Evolutionary conservation across 2,888 invertebrate species (phyloP).

Genomic region (Xylophagus ater): DNA sequence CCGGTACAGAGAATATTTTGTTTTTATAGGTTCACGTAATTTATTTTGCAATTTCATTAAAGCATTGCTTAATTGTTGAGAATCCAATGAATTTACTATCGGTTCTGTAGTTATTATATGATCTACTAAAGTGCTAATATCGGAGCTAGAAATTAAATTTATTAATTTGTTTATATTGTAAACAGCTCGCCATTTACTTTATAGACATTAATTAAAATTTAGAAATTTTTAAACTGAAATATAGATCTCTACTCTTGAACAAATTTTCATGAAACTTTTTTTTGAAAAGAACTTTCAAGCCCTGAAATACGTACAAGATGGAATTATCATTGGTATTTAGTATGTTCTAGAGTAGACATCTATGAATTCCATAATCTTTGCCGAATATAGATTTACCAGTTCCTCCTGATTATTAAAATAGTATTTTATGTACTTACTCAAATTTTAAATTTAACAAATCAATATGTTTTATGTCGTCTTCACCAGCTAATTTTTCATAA

Average conservation of each 20-base stretch:
- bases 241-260: too few relatives aligned
- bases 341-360: too few relatives aligned
- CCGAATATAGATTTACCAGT: slow-evolving; percentile 6
- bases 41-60: slow-evolving; percentile 52
- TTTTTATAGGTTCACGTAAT: slow-evolving; percentile 48
- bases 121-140: slow-evolving; percentile 44
- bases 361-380: slow-evolving; percentile 6
- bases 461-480: slow-evolving; percentile 48
- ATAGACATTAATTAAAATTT: too few relatives aligned
- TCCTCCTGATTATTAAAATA: slow-evolving; percentile 13
- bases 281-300: too few relatives aligned
- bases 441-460: slow-evolving; percentile 52
- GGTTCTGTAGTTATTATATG: slow-evolving; percentile 44
- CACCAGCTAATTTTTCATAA: slow-evolving; percentile 47
- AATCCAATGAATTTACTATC: slow-evolving; percentile 47
- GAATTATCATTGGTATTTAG: too few relatives aligned
- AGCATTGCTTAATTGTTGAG: slow-evolving; percentile 48
- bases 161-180: too few relatives aligned
- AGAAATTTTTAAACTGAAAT: too few relatives aligned
- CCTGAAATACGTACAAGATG: too few relatives aligned
- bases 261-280: too few relatives aligned
- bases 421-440: slow-evolving; percentile 41
- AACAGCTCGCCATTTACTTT: too few relatives aligned
- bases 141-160: slow-evolving; percentile 40
- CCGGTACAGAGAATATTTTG: slow-evolving; percentile 55